Base-by-base conservation (phyloP, 2,113 vertebrate species). In the Aphelocoma coerulescens region DNA sequence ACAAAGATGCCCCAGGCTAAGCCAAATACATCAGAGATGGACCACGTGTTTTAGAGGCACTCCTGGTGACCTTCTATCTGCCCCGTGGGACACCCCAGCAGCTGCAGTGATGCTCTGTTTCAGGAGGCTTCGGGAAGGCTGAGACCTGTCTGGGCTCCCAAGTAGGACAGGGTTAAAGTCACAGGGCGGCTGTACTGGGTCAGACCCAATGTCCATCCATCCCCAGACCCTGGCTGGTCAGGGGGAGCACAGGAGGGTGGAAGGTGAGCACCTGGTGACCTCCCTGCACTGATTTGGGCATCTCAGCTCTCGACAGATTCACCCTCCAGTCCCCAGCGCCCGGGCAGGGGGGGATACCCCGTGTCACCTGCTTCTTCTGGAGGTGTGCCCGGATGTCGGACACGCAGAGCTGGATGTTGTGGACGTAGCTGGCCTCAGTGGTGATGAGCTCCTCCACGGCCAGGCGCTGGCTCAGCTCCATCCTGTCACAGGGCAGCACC, bases 361-460 rank as follows among this genome's bases (percentile, higher is more conserved):
- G 13, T 32, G 89, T 95, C 86, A 97, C 97, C 97, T 97, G 94
- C 49, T 97, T 97, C 26, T 98, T 91, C 92, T 97, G 97, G 55
- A 99, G 98, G 91, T 98, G 98, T 52, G 83, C 89, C 65, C 98
- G 98, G 95, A 99, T 99, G 94, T 98, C 98, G 0, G 57, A 98
- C 4, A 98, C 96, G 11, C 98, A 98, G 32, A 99, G 88, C 30
- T 98, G 98, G 32, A 99, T 95, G 91, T 97, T 91, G 65, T 97
- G 97, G 3, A 99, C 97, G 28, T 99, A 99, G 95, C 98, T 98
- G 95, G 94, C 97, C 97, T 99, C 99, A 0, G 99, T 99, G 88
- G 98, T 92, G 28, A 99, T 91, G 67, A 99, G 97, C 92, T 99
- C 99, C 69, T 98, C 97, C 27, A 99, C 73, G 1, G 98, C 98